Evolutionary conservation across 2,113 vertebrate genomes (phyloP).

Genomic region (Ornithorhynchus anatinus): DNA sequence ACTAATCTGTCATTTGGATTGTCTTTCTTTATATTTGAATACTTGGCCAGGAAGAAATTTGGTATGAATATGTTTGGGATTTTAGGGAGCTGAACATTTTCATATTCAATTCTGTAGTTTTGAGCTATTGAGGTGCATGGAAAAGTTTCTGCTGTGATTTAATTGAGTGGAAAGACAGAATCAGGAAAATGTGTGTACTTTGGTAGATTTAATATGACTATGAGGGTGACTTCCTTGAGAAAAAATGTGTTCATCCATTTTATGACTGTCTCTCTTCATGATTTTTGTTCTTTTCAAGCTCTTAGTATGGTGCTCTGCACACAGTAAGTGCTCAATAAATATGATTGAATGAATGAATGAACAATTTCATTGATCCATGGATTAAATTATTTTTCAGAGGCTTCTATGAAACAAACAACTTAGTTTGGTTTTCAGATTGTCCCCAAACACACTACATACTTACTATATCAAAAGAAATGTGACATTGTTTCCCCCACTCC

Average conservation of each 20-base stretch:
- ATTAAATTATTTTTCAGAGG: neutral
- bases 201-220: fast-evolving
- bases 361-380: fast-evolving
- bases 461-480: neutral
- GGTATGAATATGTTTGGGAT: neutral
- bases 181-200: neutral
- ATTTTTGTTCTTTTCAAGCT: neutral
- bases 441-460: neutral
- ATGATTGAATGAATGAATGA: too few species aligned
- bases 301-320: too few species aligned
- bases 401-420: neutral
- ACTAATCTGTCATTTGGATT: fast-evolving
- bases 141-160: neutral
- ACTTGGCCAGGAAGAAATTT: neutral
- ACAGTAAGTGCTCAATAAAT: too few species aligned
- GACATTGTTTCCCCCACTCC: neutral
- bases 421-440: fast-evolving
- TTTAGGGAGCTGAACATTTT: neutral
- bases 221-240: neutral
- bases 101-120: neutral
- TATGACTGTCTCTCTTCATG: neutral
- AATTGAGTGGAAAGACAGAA: neutral
- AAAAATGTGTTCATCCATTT: fast-evolving
- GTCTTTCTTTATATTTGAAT: too few species aligned
- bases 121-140: neutral